phyloP scores from a whole-genome alignment of 2,113 vertebrate genomes.

The Micronycteris hirsuta region DNA sequence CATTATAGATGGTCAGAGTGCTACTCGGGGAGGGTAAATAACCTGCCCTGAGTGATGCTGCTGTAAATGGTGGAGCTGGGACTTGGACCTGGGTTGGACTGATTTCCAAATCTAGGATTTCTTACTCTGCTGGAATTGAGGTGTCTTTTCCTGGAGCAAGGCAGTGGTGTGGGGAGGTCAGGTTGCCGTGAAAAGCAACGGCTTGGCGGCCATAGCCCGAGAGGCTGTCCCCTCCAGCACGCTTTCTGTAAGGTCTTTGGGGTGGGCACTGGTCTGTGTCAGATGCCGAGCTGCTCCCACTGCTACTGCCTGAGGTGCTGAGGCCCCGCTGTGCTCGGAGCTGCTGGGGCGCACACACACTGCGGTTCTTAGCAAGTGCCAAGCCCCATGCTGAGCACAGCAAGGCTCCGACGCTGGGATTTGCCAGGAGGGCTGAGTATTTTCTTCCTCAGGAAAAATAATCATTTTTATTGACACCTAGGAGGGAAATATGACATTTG shows the following conservation, averaged over 20 bases:
- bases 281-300: neutral
- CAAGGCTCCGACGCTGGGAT: neutral
- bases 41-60: neutral
- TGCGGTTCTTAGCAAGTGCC: neutral
- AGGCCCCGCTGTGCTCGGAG: slow-evolving; percentile 8
- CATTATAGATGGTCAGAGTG: neutral
- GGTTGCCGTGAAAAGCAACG: fast-evolving
- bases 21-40: neutral
- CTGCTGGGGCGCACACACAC: neutral
- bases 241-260: neutral
- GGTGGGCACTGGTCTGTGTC: neutral
- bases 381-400: neutral
- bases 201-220: neutral
- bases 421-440: neutral
- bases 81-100: neutral
- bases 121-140: neutral
- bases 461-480: slow-evolving; percentile 49
- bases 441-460: neutral
- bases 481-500: slow-evolving; percentile 28
- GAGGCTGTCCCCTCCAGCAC: neutral
- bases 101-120: neutral
- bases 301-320: fast-evolving
- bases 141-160: neutral
- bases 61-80: neutral
- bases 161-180: fast-evolving